Evolutionary conservation across 2,797 vertebrate genomes (phyloP).

Genomic region (Lutjanus campechanus): DNA sequence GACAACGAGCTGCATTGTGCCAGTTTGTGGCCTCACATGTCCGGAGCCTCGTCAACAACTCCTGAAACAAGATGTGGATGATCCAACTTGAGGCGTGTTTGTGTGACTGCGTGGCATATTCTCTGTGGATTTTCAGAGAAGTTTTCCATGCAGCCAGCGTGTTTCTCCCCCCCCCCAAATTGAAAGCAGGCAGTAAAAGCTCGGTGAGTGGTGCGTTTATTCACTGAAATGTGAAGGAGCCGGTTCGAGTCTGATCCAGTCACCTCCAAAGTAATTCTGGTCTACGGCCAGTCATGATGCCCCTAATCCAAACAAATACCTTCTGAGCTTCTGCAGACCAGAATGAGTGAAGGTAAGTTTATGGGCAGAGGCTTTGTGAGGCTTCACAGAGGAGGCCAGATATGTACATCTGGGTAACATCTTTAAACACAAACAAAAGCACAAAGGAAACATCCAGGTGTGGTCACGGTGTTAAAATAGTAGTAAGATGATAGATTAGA

Average conservation of each 20-base stretch:
- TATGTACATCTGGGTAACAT: neutral
- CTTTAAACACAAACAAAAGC: neutral
- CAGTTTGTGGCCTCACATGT: neutral
- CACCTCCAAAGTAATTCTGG: constrained; percentile 3
- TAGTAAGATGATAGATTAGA: neutral
- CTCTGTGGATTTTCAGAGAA: neutral
- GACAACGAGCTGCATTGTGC: neutral
- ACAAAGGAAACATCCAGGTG: neutral
- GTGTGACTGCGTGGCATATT: neutral
- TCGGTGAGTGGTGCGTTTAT: neutral
- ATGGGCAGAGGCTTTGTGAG: neutral
- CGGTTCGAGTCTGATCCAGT: constrained; percentile 12
- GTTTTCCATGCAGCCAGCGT: neutral
- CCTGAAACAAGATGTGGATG: neutral
- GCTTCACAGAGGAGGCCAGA: neutral
- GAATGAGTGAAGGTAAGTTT: neutral
- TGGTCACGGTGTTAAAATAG: neutral
- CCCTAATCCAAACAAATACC: constrained; percentile 11
- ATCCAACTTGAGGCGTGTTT: neutral
- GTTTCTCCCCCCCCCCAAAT: constrained; percentile 6
- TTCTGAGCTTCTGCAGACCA: neutral
- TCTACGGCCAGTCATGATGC: neutral
- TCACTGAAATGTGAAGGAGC: neutral
- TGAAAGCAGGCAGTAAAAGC: neutral
- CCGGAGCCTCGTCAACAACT: neutral